Evolutionary conservation across 2,888 invertebrate genomes (phyloP).

Genomic region (Chesias legatella): DNA sequence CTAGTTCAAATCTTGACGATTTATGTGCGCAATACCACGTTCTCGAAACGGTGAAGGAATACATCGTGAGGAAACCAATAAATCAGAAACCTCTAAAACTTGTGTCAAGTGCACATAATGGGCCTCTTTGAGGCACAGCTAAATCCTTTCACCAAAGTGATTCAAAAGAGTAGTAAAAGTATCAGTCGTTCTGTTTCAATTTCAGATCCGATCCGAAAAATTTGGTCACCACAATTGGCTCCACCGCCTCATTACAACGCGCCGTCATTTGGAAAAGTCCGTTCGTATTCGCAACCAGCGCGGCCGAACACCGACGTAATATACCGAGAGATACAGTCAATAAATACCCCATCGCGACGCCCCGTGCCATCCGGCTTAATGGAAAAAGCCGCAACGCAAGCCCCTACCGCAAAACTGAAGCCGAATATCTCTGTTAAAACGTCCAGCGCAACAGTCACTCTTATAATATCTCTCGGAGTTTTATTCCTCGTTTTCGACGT

Average conservation of each 20-base stretch:
- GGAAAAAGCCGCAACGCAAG: slow-evolving; percentile 45
- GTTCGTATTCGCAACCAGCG: slow-evolving; percentile 46
- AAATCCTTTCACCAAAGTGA: no score
- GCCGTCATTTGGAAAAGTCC: slow-evolving; percentile 53
- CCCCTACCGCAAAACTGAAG: slow-evolving; percentile 50
- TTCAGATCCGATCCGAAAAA: slow-evolving; percentile 54
- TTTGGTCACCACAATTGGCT: slow-evolving; percentile 49
- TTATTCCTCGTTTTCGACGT: slow-evolving; percentile 87
- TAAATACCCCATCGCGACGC: slow-evolving; percentile 58
- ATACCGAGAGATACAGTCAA: slow-evolving; percentile 64
- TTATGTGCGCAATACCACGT: no score
- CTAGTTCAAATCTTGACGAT: no score
- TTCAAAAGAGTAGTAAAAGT: no score
- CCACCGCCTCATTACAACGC: slow-evolving; percentile 43
- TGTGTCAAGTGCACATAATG: no score
- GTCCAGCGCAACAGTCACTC: slow-evolving; percentile 81
- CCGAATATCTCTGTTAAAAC: slow-evolving; percentile 66
- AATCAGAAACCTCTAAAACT: no score
- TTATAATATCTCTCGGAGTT: slow-evolving; percentile 83
- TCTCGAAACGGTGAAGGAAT: no score
- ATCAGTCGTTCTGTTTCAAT: slow-evolving; percentile 13
- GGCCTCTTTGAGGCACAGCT: no score
- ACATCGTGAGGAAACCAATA: no score
- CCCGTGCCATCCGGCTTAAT: slow-evolving; percentile 53
- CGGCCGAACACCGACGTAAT: slow-evolving; percentile 51